These are phyloP conservation scores for Oenanthe melanoleuca DNA, from an alignment of 2,113 vertebrate species.

Conservation along the genomic window DNA sequence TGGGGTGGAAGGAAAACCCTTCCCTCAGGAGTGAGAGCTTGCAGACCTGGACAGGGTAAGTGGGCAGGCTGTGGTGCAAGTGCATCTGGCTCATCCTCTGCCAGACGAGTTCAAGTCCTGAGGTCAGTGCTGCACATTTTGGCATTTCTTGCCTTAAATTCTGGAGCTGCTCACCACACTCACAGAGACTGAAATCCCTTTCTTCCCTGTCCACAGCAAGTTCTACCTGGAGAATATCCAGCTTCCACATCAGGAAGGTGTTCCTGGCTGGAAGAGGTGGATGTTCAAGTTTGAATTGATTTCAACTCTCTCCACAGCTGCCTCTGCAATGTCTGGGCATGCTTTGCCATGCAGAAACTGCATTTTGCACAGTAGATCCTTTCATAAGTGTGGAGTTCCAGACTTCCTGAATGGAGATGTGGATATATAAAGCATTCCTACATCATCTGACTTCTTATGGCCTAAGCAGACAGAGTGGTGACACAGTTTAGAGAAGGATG, in stretches of 20 bases:
- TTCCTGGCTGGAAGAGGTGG: neutral
- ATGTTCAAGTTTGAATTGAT: neutral
- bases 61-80: neutral
- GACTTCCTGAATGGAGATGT: neutral
- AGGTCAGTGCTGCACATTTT: neutral
- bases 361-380: neutral
- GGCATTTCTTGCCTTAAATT: neutral
- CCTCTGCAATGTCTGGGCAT: neutral
- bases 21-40: neutral
- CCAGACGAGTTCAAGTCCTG: neutral
- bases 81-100: neutral
- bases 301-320: neutral
- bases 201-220: rapidly evolving
- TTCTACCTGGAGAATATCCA: neutral
- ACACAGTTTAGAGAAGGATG: neutral
- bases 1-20: neutral
- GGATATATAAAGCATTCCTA: neutral
- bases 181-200: neutral
- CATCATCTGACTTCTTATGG: neutral
- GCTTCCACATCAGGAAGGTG: neutral
- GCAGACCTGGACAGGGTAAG: neutral
- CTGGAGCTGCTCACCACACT: neutral
- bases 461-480: neutral
- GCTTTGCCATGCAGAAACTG: neutral
- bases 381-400: neutral